phyloP scores from a whole-genome alignment of 1,140 invertebrate species.

The Zeugodacus cucurbitae region DNA sequence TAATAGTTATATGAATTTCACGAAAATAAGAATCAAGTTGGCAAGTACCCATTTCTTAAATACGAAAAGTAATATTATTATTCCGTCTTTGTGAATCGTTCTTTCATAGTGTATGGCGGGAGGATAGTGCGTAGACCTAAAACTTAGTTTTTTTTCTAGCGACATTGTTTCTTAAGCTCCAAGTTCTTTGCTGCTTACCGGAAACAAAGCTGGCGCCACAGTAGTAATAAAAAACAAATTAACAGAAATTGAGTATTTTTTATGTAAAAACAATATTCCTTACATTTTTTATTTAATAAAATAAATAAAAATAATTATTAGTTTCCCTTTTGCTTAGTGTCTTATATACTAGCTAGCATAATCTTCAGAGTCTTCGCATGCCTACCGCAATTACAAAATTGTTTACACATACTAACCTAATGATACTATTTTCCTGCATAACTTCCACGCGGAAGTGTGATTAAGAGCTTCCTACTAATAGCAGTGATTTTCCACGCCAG shows the following conservation, averaged over 20 bases:
- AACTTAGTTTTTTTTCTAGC: too few relatives aligned
- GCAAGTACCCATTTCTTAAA: too few relatives aligned
- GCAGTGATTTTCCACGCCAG: conserved; percentile 11
- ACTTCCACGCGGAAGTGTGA: conserved; percentile 28
- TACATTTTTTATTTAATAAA: not conserved
- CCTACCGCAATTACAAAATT: not conserved
- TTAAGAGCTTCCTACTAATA: conserved; percentile 27
- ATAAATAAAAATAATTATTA: not conserved
- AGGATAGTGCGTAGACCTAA: too few relatives aligned
- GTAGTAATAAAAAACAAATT: too few relatives aligned
- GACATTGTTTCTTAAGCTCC: too few relatives aligned
- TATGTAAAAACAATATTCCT: not conserved
- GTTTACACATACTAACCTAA: not conserved
- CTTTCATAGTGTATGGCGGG: too few relatives aligned
- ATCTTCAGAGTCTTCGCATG: not conserved
- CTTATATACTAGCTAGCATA: not conserved
- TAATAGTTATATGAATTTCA: too few relatives aligned
- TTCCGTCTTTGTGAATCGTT: too few relatives aligned
- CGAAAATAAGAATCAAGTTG: too few relatives aligned
- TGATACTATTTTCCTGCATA: not conserved
- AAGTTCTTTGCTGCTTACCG: too few relatives aligned
- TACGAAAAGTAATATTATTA: too few relatives aligned
- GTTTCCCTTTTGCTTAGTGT: not conserved
- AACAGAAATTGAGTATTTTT: not conserved
- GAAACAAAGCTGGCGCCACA: too few relatives aligned